These are phyloP conservation scores for Beris morrisii DNA, from an alignment of 2,888 invertebrate species.

Conservation along the genomic window DNA sequence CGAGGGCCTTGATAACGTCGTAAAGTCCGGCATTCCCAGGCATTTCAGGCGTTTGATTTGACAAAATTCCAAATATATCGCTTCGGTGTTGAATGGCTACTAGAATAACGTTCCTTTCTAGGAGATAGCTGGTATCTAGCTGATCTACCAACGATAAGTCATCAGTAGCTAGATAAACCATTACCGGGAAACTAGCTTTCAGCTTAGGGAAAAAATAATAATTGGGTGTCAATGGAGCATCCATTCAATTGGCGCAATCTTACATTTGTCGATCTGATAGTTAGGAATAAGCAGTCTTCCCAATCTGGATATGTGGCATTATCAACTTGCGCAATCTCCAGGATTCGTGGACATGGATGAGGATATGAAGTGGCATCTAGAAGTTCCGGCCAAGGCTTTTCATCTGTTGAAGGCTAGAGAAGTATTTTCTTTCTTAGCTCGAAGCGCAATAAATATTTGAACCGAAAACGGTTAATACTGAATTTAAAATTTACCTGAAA, in stretches of 20 bases:
- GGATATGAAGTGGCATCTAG: no score
- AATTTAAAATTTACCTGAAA: no score
- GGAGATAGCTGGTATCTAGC: constrained; percentile 42
- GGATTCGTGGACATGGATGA: background rate
- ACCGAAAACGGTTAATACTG: no score
- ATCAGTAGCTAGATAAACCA: constrained; percentile 50
- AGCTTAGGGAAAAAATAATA: constrained; percentile 18
- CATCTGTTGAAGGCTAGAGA: no score
- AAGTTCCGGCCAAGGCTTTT: no score
- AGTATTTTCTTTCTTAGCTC: no score
- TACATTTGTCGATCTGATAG: constrained; percentile 49
- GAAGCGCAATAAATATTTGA: no score
- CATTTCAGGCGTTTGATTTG: constrained; percentile 52
- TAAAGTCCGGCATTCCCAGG: constrained; percentile 57
- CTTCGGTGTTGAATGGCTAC: constrained; percentile 53
- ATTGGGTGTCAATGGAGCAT: background rate
- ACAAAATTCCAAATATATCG: constrained; percentile 54
- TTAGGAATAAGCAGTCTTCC: constrained; percentile 53
- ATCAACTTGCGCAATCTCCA: background rate
- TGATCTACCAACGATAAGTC: constrained; percentile 41
- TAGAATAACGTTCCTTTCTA: constrained; percentile 51
- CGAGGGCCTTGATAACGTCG: constrained; percentile 53
- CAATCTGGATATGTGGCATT: constrained; percentile 44
- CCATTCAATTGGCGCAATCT: constrained; percentile 1
- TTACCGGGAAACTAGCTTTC: constrained; percentile 41